Evolutionary conservation across 2,888 invertebrate species (phyloP), one percentile per base, ranked within the genome.

Genomic region (Asteroscopus sphinx): DNA sequence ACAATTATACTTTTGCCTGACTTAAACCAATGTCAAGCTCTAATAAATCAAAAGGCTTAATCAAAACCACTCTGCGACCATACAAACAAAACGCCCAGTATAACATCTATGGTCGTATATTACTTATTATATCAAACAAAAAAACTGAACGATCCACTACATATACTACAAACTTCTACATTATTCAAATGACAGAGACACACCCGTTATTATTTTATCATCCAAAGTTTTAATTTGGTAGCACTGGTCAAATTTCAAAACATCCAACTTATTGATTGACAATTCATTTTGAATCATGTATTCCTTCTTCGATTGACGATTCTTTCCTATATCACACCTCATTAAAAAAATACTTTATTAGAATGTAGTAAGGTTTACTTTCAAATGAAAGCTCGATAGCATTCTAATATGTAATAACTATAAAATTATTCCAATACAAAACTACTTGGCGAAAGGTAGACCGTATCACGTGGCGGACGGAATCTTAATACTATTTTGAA

Each of bases 361-460:
- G 32, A 35, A 5, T n/a, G 42, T 5, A 2, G 9, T 46, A 73
- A 59, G 68, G 76, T 62, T 54, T 41, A 62, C 66, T 79, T 77
- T 82, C 66, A 70, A 73, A 74, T 74, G 73, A 75, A 79, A 28
- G 26, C 8, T 74, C 79, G 81, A 87, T 87, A 87, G 82, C 83
- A 83, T 85, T 88, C 86, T 89, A 90, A 91, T 90, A 86, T 88
- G 89, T 90, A 93, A 92, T 91, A 92, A 92, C 91, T 92, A 92
- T 91, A 90, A 93, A 92, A 92, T 92, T 90, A 91, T 92, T 91
- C 87, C 90, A 90, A 90, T 89, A 92, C 90, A 86, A 88, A 91
- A 91, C 90, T 89, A 90, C 91, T 88, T 85, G 88, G 90, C 89
- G 89, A 93, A 92, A 91, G 90, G 89, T 82, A 89, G 89, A 88